Conservation (phyloP, 2,797 vertebrate genomes). For the Catostomus latipinnis region DNA sequence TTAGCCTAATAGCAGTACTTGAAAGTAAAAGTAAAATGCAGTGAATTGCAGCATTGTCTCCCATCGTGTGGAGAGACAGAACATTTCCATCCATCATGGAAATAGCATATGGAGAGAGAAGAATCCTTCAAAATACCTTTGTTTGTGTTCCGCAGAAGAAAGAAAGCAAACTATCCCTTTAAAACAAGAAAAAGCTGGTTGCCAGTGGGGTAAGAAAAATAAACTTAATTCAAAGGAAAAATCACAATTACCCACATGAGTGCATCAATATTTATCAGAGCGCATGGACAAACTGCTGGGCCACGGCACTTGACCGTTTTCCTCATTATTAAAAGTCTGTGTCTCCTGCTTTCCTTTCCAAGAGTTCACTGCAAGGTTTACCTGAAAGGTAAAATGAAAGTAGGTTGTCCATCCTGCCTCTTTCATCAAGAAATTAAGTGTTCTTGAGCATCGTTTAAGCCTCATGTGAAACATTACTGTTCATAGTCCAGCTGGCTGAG, state of each 20-base stretch:
- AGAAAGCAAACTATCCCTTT: too few relatives aligned
- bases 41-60: constrained; percentile 33
- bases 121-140: constrained; percentile 1
- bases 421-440: constrained; percentile 41
- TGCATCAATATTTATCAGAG: background rate
- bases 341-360: background rate
- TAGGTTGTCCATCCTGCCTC: constrained; percentile 11
- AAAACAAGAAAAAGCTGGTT: too few relatives aligned
- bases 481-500: constrained; percentile 21
- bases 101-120: constrained; percentile 51
- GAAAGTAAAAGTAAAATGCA: constrained; percentile 42
- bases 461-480: constrained; percentile 32
- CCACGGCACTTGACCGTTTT: background rate
- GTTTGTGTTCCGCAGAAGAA: too few relatives aligned
- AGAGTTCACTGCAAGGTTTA: background rate
- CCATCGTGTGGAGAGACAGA: constrained; percentile 4
- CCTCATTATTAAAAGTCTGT: background rate
- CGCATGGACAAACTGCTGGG: background rate
- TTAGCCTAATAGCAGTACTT: constrained; percentile 39
- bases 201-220: too few relatives aligned
- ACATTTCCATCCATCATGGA: constrained; percentile 42
- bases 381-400: constrained; percentile 19
- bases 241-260: background rate
- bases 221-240: too few relatives aligned
- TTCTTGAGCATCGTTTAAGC: constrained; percentile 41